phyloP scores from a whole-genome alignment of 2,113 vertebrate genomes.

The Entomyzon cyanotis region DNA sequence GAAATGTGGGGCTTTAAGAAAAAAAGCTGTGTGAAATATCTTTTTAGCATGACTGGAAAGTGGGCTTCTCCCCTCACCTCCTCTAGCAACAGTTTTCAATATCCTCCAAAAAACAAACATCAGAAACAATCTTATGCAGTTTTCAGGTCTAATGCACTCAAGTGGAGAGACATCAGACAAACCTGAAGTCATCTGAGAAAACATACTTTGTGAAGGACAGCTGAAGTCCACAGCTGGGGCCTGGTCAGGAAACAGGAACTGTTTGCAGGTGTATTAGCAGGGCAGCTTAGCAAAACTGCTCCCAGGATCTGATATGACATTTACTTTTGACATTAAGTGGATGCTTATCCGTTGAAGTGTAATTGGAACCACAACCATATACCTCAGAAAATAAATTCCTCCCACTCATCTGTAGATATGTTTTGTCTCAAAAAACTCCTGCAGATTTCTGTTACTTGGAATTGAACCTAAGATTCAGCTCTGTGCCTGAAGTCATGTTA shows the following conservation, averaged over 20 bases:
- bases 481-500: neutral
- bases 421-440: neutral
- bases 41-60: neutral
- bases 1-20: neutral
- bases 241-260: neutral
- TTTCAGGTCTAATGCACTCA: neutral
- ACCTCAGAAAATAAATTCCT: neutral
- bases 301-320: neutral
- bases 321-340: neutral
- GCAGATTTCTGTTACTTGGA: neutral
- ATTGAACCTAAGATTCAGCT: neutral
- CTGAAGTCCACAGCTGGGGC: neutral
- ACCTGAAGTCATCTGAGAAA: neutral
- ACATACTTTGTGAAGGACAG: neutral
- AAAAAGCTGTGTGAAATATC: neutral
- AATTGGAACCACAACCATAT: neutral
- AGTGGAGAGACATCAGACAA: neutral
- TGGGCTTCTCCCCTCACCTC: neutral
- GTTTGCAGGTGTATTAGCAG: neutral
- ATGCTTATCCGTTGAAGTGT: neutral
- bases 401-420: neutral
- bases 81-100: neutral
- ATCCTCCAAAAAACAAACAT: neutral
- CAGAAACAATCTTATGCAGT: rapidly evolving
- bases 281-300: neutral